These are phyloP conservation scores for Podabrus alpinus DNA, from an alignment of 2,888 invertebrate species.

Conservation along the genomic window DNA sequence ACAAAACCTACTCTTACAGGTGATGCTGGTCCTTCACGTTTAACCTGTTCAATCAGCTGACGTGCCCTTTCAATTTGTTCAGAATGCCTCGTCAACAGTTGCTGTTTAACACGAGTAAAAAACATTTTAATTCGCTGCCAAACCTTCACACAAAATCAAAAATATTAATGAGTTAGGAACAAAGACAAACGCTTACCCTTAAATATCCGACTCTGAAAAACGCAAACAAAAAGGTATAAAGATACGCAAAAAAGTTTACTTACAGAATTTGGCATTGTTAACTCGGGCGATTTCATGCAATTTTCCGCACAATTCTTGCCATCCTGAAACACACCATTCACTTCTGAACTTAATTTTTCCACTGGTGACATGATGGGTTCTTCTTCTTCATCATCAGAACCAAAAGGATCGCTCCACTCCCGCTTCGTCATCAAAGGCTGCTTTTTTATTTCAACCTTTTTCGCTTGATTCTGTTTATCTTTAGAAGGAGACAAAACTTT, in stretches of 20 bases:
- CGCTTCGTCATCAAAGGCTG: constrained; percentile 78
- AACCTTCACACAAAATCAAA: constrained; percentile 45
- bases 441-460: constrained; percentile 44
- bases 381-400: constrained; percentile 86
- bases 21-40: constrained; percentile 60
- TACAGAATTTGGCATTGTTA: constrained; percentile 52
- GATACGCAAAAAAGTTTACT: constrained; percentile 35
- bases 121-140: constrained; percentile 51
- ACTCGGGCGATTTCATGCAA: constrained; percentile 40
- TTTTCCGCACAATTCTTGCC: constrained; percentile 13
- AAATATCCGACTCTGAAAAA: constrained; percentile 1
- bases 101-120: constrained; percentile 61
- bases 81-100: constrained; percentile 77
- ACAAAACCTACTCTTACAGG: constrained; percentile 57
- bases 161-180: constrained; percentile 10
- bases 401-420: constrained; percentile 86
- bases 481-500: constrained; percentile 78
- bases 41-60: constrained; percentile 79
- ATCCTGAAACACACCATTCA: constrained; percentile 35
- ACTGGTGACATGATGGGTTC: constrained; percentile 29
- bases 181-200: constrained; percentile 20
- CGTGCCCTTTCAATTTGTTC: constrained; percentile 84
- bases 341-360: constrained; percentile 31
- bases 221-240: constrained; percentile 24
- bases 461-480: constrained; percentile 60